Base-by-base conservation (phyloP, 2,888 invertebrate species). In the Malacosoma neustria region DNA sequence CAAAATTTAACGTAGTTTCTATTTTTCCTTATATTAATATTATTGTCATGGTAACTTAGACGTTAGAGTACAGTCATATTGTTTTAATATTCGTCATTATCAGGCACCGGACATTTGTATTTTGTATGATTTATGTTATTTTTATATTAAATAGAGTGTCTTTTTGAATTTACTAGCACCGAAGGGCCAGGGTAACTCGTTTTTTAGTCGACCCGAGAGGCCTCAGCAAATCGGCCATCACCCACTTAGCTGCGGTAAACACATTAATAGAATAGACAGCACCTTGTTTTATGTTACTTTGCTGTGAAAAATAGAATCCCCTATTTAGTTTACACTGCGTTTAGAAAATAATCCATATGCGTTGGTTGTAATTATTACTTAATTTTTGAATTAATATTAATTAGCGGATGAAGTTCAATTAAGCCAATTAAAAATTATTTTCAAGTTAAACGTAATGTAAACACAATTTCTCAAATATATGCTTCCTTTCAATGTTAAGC, bases 151-250 rank as follows among this genome's bases (percentile, higher is more conserved):
- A 22, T 7, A 47, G 39, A 49, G 51, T 54, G 47, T 51, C 48
- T 42, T 43, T 33, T 54, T 65, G 71, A 49, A 73, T 74, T 57
- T 55, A 53, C 53, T 79, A 85, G 85, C 82, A 77, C 73, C 81
- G 85, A 68, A 81, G 65, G 74, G 74, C 77, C 75, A 85, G 77
- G 72, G 72, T 82, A 66, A 71, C 74, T 66, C 75, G 80, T 48
- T 81, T 72, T 81, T 72, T 81, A 73, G 77, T 81, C 75, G 77
- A 82, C 73, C 80, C 79, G 51, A 67, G 81, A 51, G 79, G 85
- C 48, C 70, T 84, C 71, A 75, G 64, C 70, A 81, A 79, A 71
- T 65, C 72, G 47, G 79, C 77, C 35, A 79, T 72, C 49, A 79
- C 74, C 57, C 66, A 67, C 60, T 66, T 85, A 67, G 75, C 76